Percentiles rank a stretch among this genome's conserved stretches.
Evolutionary conservation across 2,888 invertebrate genomes (phyloP).

Genomic region (Clitarchus hookeri): DNA sequence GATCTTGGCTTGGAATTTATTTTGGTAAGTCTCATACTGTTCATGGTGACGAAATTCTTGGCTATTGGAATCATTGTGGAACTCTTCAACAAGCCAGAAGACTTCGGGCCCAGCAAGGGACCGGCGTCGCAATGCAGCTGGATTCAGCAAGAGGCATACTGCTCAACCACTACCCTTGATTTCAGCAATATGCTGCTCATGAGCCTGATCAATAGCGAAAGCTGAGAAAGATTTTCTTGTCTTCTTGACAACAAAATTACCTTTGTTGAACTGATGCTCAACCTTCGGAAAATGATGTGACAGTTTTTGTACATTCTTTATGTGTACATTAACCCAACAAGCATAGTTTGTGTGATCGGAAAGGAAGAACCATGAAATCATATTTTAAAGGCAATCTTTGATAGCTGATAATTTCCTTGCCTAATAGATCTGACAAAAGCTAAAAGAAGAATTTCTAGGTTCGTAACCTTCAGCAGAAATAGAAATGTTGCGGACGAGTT

Average conservation of each 20-base stretch:
- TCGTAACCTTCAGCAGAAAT: not conserved
- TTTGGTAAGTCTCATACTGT: not conserved
- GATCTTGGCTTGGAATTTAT: not conserved
- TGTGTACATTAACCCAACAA: not conserved
- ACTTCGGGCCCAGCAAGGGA: not conserved
- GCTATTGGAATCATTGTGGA: not conserved
- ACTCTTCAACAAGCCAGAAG: not conserved
- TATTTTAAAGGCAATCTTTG: slow-evolving; percentile 15
- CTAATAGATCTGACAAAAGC: slow-evolving; percentile 17
- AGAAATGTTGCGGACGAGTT: not conserved
- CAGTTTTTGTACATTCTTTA: not conserved
- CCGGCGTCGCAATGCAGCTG: not conserved
- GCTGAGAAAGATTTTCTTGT: not conserved
- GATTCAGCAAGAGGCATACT: not conserved
- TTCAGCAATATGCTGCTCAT: not conserved
- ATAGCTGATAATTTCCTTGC: not conserved
- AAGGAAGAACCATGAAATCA: slow-evolving; percentile 6
- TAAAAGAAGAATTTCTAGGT: slow-evolving; percentile 1
- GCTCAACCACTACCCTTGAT: not conserved
- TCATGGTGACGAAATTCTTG: not conserved
- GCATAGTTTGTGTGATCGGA: not conserved
- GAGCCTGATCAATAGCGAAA: not conserved
- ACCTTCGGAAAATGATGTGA: not conserved
- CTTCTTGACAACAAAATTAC: not conserved
- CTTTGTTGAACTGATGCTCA: no score